Evolutionary conservation across 2,888 invertebrate genomes (phyloP).

Genomic region (Idaea straminata): DNA sequence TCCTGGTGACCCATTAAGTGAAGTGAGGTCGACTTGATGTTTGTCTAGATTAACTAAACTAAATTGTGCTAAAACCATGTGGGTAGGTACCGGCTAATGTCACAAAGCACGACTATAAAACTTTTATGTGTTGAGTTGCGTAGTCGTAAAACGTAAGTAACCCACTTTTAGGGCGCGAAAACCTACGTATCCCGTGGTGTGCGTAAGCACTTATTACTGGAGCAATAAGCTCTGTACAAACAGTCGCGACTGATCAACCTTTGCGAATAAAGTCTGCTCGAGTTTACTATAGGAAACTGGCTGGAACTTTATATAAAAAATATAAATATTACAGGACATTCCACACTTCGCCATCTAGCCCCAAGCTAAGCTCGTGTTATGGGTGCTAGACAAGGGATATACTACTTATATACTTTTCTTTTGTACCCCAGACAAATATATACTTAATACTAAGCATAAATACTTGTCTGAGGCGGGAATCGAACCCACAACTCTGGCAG

Average conservation of each 20-base stretch:
- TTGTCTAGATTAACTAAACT: conserved; percentile 11
- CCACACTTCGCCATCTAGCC: no score
- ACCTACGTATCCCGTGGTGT: conserved; percentile 29
- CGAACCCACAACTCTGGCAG: no score
- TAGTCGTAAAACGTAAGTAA: conserved; percentile 50
- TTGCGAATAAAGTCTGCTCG: neutral
- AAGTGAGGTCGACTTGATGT: conserved; percentile 1
- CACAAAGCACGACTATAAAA: conserved; percentile 48
- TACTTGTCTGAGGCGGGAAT: no score
- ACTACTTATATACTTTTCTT: no score
- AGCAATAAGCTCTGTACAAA: neutral
- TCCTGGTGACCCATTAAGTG: neutral
- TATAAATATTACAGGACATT: no score
- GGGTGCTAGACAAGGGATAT: no score
- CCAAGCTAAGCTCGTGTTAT: no score
- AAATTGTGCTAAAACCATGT: conserved; percentile 14
- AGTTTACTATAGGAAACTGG: no score
- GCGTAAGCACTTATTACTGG: conserved; percentile 23
- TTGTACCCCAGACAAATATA: no score
- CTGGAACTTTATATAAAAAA: no score
- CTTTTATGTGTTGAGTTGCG: conserved; percentile 48
- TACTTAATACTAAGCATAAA: no score
- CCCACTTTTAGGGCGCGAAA: conserved; percentile 39
- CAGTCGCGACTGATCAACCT: neutral
- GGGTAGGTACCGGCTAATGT: conserved; percentile 37